Evolutionary conservation across 1,140 invertebrate species (phyloP).

Genomic region (Drosophila ananassae): DNA sequence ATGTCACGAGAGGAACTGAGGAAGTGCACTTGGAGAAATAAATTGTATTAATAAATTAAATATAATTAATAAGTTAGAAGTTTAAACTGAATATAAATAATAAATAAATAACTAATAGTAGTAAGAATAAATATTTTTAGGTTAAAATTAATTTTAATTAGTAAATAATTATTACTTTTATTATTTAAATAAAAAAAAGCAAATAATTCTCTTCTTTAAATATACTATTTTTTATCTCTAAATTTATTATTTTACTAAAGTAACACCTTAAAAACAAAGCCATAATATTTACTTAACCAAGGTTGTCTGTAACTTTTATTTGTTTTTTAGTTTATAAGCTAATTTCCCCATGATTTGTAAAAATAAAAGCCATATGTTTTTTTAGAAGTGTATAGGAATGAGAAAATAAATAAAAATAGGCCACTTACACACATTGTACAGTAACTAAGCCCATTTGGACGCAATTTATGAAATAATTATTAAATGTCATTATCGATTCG

Average conservation of each 20-base stretch:
- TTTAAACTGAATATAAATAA: too few species aligned
- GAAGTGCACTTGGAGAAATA: neutral
- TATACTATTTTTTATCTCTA: too few species aligned
- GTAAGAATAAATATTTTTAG: too few species aligned
- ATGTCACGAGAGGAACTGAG: neutral
- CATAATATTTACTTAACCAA: neutral
- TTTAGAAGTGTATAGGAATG: neutral
- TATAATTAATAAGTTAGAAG: too few species aligned
- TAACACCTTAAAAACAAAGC: neutral
- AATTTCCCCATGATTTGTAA: too few species aligned
- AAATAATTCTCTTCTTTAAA: too few species aligned
- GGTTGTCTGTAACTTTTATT: neutral
- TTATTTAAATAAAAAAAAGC: too few species aligned
- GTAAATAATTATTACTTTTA: too few species aligned
- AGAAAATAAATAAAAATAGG: constrained; percentile 1
- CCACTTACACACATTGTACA: constrained; percentile 1
- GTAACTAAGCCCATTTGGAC: neutral
- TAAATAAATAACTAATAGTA: too few species aligned
- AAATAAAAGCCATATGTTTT: too few species aligned
- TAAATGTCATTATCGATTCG: constrained; percentile 79
- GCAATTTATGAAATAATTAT: constrained; percentile 55
- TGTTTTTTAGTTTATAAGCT: neutral
- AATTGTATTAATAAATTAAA: neutral
- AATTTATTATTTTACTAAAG: neutral
- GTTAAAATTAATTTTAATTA: too few species aligned